Base-by-base conservation (phyloP, 2,888 invertebrate species). In the Eubasilissa splendida region DNA sequence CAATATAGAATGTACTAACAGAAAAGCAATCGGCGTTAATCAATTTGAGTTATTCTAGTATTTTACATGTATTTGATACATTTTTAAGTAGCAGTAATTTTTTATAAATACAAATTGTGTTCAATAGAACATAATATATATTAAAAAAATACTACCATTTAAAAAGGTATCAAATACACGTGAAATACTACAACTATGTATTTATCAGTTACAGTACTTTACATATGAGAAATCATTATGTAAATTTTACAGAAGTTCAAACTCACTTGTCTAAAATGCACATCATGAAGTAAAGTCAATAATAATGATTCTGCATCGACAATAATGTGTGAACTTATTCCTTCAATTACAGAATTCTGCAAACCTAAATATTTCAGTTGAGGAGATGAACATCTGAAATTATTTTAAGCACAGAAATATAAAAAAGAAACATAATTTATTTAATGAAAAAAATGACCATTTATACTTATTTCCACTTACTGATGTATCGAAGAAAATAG, bases 231-330 rank as follows among this genome's bases (percentile, higher is more conserved):
- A 1, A 22, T 22, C 22, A 22, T 63, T 63, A 0, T 11, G 33
- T 60, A 22, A 60, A 60, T 63, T 33, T 63, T 65, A 52, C 22
- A 63, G 74, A n/a, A 60, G 76, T 66, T 33, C 58, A 68, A 82
- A 87, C 87, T 86, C 84, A 90, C 90, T 83, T 85, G 79, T n/a
- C 86, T 60, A 84, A 90, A 88, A 42, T 83, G 84, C 31, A 86
- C 86, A 84, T 89, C 87, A 5, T 75, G 80, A 63, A 88, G 77
- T 53, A 90, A 85, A 77, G 88, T 87, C 53, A 79, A 85, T 4
- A 89, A 80, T 0, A 90, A 84, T 9, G 84, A 58, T 42, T 88
- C 87, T 7, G 85, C 81, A 3, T 88, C 86, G 9, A 80, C 77
- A 7, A 74, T 77, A n/a, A 80, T 77, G 42, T 77, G 75, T 33